Evolutionary conservation across 2,888 invertebrate species (phyloP).

Genomic region (Bimastos eiseni): DNA sequence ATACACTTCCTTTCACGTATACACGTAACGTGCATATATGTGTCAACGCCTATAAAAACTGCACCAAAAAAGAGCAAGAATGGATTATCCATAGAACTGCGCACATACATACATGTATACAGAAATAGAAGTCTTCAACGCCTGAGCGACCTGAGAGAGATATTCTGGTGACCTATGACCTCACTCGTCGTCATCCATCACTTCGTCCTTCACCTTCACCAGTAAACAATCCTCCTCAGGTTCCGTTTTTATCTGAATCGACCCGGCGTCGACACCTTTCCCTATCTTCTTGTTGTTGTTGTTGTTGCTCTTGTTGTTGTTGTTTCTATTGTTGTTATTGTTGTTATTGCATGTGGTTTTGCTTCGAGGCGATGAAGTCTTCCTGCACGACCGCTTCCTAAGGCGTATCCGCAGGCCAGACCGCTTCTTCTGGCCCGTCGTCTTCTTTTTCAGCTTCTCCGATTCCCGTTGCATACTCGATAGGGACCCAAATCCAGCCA

Average conservation of each 20-base stretch:
- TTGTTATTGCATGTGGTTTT: constrained; percentile 21
- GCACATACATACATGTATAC: not conserved
- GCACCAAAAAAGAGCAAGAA: not conserved
- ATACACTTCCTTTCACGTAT: too few relatives aligned
- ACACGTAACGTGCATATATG: not conserved
- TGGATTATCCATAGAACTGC: not conserved
- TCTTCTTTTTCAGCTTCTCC: not conserved
- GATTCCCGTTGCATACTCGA: not conserved
- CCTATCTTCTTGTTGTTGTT: not conserved
- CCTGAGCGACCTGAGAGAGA: constrained; percentile 19
- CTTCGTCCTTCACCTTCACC: constrained; percentile 7
- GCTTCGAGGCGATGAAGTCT: not conserved
- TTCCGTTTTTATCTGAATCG: not conserved
- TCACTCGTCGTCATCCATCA: constrained; percentile 21
- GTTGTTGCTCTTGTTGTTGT: constrained; percentile 15
- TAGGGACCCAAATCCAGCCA: constrained; percentile 69
- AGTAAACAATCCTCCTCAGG: not conserved
- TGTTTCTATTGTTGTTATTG: constrained; percentile 20
- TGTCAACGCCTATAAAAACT: not conserved
- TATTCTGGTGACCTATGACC: not conserved
- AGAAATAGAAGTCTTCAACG: not conserved
- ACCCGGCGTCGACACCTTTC: not conserved
- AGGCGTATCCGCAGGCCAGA: constrained; percentile 10
- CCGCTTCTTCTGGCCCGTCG: not conserved
- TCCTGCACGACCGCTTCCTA: constrained; percentile 18